phyloP scores from a whole-genome alignment of 2,888 invertebrate species.

The Euzophera pinguis region DNA sequence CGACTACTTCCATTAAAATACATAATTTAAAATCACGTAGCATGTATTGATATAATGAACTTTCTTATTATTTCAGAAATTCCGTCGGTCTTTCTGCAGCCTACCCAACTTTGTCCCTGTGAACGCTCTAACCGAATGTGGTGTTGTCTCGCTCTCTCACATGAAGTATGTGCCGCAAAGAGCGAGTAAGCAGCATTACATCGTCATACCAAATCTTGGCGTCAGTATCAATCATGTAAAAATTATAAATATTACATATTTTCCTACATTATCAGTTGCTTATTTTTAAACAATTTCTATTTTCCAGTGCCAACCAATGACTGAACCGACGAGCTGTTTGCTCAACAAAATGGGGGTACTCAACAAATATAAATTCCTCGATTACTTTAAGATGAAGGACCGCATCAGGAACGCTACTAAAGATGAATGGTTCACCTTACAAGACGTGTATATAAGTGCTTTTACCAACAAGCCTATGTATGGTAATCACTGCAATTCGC shows the following conservation, averaged over 20 bases:
- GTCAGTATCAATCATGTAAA: too few species aligned
- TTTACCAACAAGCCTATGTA: slow-evolving; percentile 50
- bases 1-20: too few species aligned
- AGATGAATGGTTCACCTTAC: slow-evolving; percentile 36
- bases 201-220: background rate
- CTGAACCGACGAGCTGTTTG: slow-evolving; percentile 49
- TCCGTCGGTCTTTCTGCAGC: slow-evolving; percentile 54
- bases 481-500: slow-evolving; percentile 49
- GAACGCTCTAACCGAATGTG: slow-evolving; percentile 40
- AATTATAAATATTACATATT: too few species aligned
- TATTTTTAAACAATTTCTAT: too few species aligned
- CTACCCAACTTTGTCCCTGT: slow-evolving; percentile 47
- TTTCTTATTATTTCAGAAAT: slow-evolving; percentile 41
- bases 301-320: slow-evolving; percentile 53
- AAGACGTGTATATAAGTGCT: slow-evolving; percentile 38
- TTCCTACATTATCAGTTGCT: too few species aligned
- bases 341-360: slow-evolving; percentile 56
- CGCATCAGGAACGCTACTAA: slow-evolving; percentile 40
- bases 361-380: slow-evolving; percentile 62
- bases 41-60: too few species aligned
- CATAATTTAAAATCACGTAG: too few species aligned
- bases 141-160: slow-evolving; percentile 36
- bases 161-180: slow-evolving; percentile 33
- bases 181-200: background rate
- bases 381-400: slow-evolving; percentile 64